A percentile compares a stretch with the other conserved stretches of the same genome.
Evolutionary conservation across 2,797 vertebrate genomes (phyloP).

Genomic region (Parotocinclus haroldoi): DNA sequence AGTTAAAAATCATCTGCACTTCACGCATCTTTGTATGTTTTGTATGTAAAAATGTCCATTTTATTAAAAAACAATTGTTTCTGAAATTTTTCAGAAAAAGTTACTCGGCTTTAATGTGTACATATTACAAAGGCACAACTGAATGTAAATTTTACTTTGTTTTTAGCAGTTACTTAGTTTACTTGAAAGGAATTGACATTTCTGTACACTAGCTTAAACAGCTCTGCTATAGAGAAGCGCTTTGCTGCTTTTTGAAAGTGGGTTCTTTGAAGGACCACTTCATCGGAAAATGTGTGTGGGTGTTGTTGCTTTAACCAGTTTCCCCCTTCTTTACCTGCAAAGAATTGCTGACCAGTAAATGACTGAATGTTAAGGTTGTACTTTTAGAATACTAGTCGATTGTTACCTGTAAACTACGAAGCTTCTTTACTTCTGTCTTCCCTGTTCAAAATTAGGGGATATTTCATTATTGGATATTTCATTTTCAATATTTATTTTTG

Average conservation of each 20-base stretch:
- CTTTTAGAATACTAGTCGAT: constrained; percentile 17
- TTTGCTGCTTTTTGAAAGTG: constrained; percentile 50
- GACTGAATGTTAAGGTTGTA: constrained; percentile 13
- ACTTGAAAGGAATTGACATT: constrained; percentile 39
- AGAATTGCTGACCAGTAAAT: constrained; percentile 49
- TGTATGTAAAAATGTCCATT: constrained; percentile 37
- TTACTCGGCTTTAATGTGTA: neutral
- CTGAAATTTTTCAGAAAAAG: too few relatives aligned
- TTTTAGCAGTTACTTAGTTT: constrained; percentile 24
- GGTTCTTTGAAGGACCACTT: constrained; percentile 68
- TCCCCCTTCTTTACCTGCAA: constrained; percentile 51
- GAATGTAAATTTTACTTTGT: constrained; percentile 56
- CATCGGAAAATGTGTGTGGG: constrained; percentile 69
- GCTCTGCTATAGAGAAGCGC: constrained; percentile 50
- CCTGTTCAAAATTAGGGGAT: too few relatives aligned
- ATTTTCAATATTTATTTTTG: too few relatives aligned
- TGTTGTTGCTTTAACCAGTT: constrained; percentile 55
- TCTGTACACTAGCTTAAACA: constrained; percentile 43
- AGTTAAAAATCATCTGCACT: constrained; percentile 9
- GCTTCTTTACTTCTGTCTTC: too few relatives aligned
- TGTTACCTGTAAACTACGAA: too few relatives aligned
- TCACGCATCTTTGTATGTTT: constrained; percentile 50
- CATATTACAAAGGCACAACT: constrained; percentile 41
- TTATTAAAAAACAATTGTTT: too few relatives aligned
- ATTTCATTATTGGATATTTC: too few relatives aligned